A percentile compares a stretch with the other conserved stretches of the same genome.
Conservation (phyloP, 2,888 invertebrate genomes). For the Sylvicola fuscatus region DNA sequence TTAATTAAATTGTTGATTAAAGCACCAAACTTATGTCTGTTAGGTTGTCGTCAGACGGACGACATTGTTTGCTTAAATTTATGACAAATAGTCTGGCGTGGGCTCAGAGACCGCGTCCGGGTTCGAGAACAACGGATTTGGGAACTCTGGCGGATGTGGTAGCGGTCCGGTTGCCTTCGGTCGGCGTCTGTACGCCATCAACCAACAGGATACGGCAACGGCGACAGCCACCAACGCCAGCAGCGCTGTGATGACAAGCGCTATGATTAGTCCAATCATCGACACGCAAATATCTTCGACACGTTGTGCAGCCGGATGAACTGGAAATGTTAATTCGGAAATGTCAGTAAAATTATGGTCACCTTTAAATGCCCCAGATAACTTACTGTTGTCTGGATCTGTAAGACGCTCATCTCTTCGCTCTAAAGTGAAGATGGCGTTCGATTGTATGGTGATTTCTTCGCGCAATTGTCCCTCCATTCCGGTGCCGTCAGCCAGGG, state of each 20-base stretch:
- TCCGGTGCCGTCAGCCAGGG: conserved; percentile 34
- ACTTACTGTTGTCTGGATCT: conserved; percentile 56
- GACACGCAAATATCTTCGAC: conserved; percentile 82
- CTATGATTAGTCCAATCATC: conserved; percentile 81
- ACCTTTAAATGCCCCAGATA: neutral
- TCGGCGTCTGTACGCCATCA: conserved; percentile 78
- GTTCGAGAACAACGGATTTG: conserved; percentile 77
- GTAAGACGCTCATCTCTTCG: conserved; percentile 58
- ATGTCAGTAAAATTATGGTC: too few species aligned
- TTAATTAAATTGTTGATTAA: neutral
- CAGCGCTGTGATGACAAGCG: conserved; percentile 76
- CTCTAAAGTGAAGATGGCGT: conserved; percentile 77
- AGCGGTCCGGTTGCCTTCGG: conserved; percentile 75
- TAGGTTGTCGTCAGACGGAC: neutral
- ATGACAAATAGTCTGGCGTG: conserved; percentile 58
- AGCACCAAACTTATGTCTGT: neutral
- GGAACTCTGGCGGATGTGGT: conserved; percentile 89
- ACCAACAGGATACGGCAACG: conserved; percentile 87
- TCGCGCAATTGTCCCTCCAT: conserved; percentile 68
- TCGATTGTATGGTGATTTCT: conserved; percentile 83
- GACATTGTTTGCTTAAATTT: conserved; percentile 10
- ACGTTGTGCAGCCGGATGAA: conserved; percentile 28
- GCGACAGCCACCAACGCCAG: conserved; percentile 84
- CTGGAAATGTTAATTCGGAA: conserved; percentile 10
- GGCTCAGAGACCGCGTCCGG: conserved; percentile 64